Evolutionary conservation across 2,113 vertebrate genomes (phyloP), one percentile per base, ranked within the genome.

Genomic region (Actenoides lindsayi): DNA sequence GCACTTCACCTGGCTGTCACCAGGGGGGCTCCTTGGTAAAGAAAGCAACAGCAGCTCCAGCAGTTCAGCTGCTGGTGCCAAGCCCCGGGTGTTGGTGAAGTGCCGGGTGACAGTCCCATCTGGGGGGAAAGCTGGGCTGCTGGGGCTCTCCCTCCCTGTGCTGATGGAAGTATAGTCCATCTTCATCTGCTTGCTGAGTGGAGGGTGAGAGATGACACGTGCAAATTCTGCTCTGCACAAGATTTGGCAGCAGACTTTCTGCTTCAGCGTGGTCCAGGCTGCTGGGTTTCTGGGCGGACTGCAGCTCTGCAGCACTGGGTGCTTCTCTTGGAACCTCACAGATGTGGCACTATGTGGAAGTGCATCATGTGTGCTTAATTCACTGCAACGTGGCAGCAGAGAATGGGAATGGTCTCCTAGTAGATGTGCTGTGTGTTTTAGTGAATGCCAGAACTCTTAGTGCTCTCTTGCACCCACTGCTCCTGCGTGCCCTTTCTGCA

Each of bases 281-380:
- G 54, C 46, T 0, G 6, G 28, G 8, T 7, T 46, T 35, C 19
- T 13, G 41, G 0, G 0, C n/a, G n/a, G n/a, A n/a, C n/a, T n/a
- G n/a, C n/a, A 68, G 42, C 30, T 79, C 69, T 82, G 67, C 35
- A 64, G 27, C 24, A 13, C 8, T 3, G 11, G 44, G 2, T 75
- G 25, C 39, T 79, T 53, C 30, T n/a, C 9, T 23, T 46, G 10
- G 5, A 20, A 6, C 17, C 24, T 67, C 37, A 37, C 31, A n/a
- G 44, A 7, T 4, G 4, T 2, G 33, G 10, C 27, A 10, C 44
- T 37, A 25, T 11, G 4, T 57, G 50, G 11, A 33, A 62, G 16
- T 20, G 33, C 41, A 10, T 62, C 7, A 0, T 9, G 4, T 1
- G 8, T 74, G 16, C 19, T 28, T 59, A 54, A 81, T 67, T 86